Conservation (phyloP, 1,140 invertebrate species). For the Nebria ingens region DNA sequence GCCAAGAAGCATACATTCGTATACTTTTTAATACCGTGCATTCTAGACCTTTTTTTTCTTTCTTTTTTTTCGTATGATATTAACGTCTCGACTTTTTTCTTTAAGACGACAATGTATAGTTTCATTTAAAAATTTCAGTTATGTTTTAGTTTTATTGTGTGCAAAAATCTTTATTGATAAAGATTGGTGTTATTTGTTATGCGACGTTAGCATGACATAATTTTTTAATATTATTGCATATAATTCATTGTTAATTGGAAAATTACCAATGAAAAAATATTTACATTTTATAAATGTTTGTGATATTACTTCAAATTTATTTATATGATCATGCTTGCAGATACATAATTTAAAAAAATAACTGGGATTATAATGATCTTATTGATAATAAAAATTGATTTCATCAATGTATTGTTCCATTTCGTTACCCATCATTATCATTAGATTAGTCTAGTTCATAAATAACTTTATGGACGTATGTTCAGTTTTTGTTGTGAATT, state of each 20-base stretch:
- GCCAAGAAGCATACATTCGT: too few relatives aligned
- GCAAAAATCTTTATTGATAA: slow-evolving; percentile 1
- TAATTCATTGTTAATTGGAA: background rate
- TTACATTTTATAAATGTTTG: slow-evolving; percentile 13
- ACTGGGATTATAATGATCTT: slow-evolving; percentile 6
- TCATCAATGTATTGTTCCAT: background rate
- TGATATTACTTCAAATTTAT: slow-evolving; percentile 10
- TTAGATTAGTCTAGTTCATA: too few relatives aligned
- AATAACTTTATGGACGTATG: too few relatives aligned
- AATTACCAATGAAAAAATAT: background rate
- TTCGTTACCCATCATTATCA: too few relatives aligned
- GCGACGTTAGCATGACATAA: slow-evolving; percentile 13
- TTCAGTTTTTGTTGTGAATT: too few relatives aligned
- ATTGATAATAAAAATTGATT: slow-evolving; percentile 6
- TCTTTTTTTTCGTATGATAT: slow-evolving; percentile 6
- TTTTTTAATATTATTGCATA: slow-evolving; percentile 7
- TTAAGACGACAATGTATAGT: slow-evolving; percentile 1
- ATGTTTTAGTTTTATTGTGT: background rate
- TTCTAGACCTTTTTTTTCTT: too few relatives aligned
- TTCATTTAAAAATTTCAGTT: background rate
- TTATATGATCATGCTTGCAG: slow-evolving; percentile 12
- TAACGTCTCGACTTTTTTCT: slow-evolving; percentile 2
- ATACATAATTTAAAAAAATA: slow-evolving; percentile 7
- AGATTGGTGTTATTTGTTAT: slow-evolving; percentile 7
- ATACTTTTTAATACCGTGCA: too few relatives aligned